These are phyloP conservation scores for Coregonus suidteri DNA, from an alignment of 2,797 vertebrate genomes.

Conservation along the genomic window DNA sequence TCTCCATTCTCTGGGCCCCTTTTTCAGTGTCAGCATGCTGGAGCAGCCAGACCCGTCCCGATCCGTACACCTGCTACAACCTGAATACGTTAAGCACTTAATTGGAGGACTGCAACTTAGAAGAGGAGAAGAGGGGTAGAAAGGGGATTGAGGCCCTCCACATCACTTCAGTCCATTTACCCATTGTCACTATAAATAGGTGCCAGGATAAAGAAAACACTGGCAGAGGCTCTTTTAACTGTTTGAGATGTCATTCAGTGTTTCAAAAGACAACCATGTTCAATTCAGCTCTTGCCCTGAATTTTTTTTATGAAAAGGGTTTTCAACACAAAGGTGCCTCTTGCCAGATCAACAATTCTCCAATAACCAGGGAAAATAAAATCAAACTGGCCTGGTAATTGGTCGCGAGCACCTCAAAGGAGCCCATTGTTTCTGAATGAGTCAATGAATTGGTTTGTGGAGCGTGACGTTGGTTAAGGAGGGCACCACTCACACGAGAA, in stretches of 20 bases:
- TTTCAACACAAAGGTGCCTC: constrained; percentile 85
- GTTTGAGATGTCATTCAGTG: constrained; percentile 98
- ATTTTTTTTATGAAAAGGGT: constrained; percentile 72
- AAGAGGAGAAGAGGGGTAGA: constrained; percentile 70
- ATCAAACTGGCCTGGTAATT: constrained; percentile 99
- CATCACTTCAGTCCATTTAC: constrained; percentile 99
- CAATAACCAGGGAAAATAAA: constrained; percentile 91
- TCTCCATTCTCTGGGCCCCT: constrained; percentile 75
- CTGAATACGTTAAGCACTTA: constrained; percentile 99
- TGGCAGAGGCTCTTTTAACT: constrained; percentile 99
- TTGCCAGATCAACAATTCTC: constrained; percentile 97
- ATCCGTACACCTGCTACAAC: constrained; percentile 99
- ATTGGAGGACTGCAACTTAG: constrained; percentile 99
- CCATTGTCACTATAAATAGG: constrained; percentile 99
- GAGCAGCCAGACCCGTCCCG: constrained; percentile 83
- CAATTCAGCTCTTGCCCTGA: constrained; percentile 95
- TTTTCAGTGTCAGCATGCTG: constrained; percentile 86
- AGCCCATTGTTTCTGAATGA: constrained; percentile 87
- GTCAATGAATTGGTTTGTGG: constrained; percentile 58
- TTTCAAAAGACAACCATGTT: constrained; percentile 99
- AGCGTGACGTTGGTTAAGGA: constrained; percentile 72
- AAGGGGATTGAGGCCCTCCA: constrained; percentile 93
- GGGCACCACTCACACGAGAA: constrained; percentile 94
- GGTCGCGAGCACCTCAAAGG: constrained; percentile 81
- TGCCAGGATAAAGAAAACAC: constrained; percentile 99